Conservation (phyloP, 2,888 invertebrate genomes). For the Ornithoptera priamus region DNA sequence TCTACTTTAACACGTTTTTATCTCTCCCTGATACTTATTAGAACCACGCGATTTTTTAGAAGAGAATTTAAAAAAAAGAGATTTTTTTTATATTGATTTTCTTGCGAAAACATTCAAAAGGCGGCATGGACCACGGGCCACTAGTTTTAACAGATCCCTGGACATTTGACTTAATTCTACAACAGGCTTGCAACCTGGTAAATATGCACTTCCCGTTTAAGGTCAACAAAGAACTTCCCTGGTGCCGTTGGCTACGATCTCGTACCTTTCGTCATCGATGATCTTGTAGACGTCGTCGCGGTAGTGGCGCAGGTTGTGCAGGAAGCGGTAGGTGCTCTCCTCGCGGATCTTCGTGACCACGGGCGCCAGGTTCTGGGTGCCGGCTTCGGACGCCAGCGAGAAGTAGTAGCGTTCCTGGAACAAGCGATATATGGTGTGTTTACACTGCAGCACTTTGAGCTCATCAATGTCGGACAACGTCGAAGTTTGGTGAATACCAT, state of each 20-base stretch:
- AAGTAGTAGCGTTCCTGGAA: conserved; percentile 85
- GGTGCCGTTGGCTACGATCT: conserved; percentile 69
- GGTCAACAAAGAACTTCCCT: conserved; percentile 70
- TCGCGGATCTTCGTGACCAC: conserved; percentile 85
- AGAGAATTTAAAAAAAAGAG: too few relatives aligned
- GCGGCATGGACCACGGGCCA: too few relatives aligned
- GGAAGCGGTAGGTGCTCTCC: conserved; percentile 81
- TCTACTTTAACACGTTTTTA: too few relatives aligned
- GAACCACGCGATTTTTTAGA: too few relatives aligned
- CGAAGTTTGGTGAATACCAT: too few relatives aligned
- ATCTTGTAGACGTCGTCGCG: conserved; percentile 83
- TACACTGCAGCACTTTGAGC: too few relatives aligned
- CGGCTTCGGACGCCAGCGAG: conserved; percentile 82
- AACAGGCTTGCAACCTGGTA: background rate
- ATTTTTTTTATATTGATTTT: too few relatives aligned
- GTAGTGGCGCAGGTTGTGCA: conserved; percentile 83
- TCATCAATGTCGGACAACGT: too few relatives aligned
- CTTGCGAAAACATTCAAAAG: too few relatives aligned
- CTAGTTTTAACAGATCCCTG: too few relatives aligned
- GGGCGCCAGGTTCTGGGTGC: conserved; percentile 81
- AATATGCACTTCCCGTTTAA: conserved; percentile 24
- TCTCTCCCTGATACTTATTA: too few relatives aligned
- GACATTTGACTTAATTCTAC: background rate
- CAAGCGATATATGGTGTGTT: background rate
- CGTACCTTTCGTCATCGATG: conserved; percentile 83